Conservation (phyloP, 2,113 vertebrate species). For the Callorhinus ursinus region DNA sequence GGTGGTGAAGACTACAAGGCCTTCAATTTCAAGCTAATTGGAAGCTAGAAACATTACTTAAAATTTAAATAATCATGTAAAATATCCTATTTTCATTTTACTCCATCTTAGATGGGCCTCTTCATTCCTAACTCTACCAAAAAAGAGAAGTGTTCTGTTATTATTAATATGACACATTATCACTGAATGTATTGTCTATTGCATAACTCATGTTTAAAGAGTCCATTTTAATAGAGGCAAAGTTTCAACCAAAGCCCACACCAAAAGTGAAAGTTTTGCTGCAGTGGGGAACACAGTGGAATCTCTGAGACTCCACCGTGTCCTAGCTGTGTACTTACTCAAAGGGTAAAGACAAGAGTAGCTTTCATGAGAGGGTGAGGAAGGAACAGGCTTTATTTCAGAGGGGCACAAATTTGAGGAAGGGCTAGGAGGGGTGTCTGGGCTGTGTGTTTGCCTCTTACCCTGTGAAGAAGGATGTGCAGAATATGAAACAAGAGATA, state of each 20-base stretch:
- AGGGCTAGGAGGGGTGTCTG: neutral
- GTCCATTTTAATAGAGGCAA: neutral
- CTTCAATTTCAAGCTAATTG: neutral
- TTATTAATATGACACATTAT: neutral
- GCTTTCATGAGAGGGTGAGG: neutral
- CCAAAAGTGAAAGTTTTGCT: neutral
- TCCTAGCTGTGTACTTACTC: neutral
- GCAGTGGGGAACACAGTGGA: neutral
- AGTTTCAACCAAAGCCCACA: neutral
- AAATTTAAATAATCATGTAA: neutral
- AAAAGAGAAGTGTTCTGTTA: neutral
- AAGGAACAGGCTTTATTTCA: neutral
- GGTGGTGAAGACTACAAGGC: neutral
- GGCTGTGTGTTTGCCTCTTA: neutral
- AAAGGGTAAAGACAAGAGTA: neutral
- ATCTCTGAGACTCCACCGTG: too few species aligned
- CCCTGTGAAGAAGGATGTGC: neutral
- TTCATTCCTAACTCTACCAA: conserved; percentile 10
- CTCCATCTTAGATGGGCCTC: neutral
- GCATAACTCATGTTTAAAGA: neutral
- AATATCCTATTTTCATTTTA: neutral
- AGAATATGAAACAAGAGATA: neutral
- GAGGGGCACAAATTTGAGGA: too few species aligned
- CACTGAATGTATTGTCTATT: neutral
- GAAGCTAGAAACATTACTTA: neutral